A percentile compares a stretch with the other conserved stretches of the same genome.
phyloP scores from a whole-genome alignment of 2,113 vertebrate species.

The Entelurus aequoreus region DNA sequence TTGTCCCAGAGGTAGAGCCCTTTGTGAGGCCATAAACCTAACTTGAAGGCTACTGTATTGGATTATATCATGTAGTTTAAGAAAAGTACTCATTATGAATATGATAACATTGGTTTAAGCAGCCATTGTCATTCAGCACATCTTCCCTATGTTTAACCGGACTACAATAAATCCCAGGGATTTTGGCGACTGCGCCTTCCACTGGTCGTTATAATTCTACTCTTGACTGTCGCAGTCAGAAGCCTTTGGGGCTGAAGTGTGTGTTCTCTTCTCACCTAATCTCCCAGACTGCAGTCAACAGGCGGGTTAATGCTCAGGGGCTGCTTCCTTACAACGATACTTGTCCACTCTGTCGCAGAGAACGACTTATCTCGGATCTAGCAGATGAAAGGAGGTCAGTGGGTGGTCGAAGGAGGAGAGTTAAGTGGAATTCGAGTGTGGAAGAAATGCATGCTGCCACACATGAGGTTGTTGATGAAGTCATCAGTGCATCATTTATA shows the following conservation, averaged over 20 bases:
- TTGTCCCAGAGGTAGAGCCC: no score
- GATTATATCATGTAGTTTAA: no score
- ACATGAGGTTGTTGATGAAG: slow-evolving; percentile 10
- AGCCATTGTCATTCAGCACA: slow-evolving; percentile 43
- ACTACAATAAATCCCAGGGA: slow-evolving; percentile 51
- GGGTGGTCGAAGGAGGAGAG: slow-evolving; percentile 3
- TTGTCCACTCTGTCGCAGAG: slow-evolving; percentile 37
- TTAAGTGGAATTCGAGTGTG: background rate
- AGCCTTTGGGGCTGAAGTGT: slow-evolving; percentile 40
- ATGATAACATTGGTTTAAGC: slow-evolving; percentile 9
- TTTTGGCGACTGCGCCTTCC: slow-evolving; percentile 43
- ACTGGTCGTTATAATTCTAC: slow-evolving; percentile 59
- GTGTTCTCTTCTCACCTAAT: slow-evolving; percentile 52
- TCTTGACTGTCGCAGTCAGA: slow-evolving; percentile 9
- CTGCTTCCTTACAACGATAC: slow-evolving; percentile 33
- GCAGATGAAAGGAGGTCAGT: slow-evolving; percentile 30
- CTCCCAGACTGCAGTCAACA: slow-evolving; percentile 53
- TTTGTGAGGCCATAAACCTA: no score
- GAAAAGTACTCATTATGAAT: background rate
- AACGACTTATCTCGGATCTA: slow-evolving; percentile 42
- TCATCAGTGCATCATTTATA: slow-evolving; percentile 1
- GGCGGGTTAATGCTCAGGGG: slow-evolving; percentile 57
- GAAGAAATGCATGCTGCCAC: slow-evolving; percentile 2
- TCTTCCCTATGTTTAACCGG: slow-evolving; percentile 35
- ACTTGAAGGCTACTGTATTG: no score